These are phyloP conservation scores for Mormyrops boulengeri DNA, from an alignment of 2,797 vertebrate species.

Conservation along the genomic window DNA sequence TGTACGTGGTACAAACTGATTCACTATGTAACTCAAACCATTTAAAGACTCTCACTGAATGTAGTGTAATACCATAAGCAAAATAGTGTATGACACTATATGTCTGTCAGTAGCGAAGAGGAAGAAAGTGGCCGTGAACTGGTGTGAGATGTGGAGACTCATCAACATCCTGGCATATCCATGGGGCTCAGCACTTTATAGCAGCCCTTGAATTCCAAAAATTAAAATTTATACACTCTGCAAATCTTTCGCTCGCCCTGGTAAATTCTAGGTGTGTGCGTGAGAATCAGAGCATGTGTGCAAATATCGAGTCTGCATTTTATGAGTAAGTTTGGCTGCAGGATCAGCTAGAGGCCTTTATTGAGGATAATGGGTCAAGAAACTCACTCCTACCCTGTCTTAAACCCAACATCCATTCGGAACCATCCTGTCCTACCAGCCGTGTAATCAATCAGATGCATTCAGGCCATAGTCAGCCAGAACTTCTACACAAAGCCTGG, in stretches of 20 bases:
- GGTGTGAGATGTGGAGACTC: too few species aligned
- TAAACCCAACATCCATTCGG: not conserved
- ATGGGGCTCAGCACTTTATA: not conserved
- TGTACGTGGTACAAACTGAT: not conserved
- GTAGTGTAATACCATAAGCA: not conserved
- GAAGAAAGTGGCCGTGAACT: not conserved
- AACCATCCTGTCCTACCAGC: conserved; percentile 47
- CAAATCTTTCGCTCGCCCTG: not conserved
- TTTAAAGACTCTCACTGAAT: not conserved
- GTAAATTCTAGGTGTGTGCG: not conserved
- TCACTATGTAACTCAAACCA: not conserved
- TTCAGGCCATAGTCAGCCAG: conserved; percentile 57
- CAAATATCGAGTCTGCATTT: not conserved
- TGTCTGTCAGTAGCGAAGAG: not conserved
- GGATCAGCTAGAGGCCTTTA: not conserved
- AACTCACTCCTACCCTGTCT: not conserved
- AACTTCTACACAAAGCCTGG: conserved; percentile 44
- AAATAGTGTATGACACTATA: not conserved
- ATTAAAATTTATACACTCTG: not conserved
- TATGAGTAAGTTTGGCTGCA: not conserved
- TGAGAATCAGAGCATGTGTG: not conserved
- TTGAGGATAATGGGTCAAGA: not conserved
- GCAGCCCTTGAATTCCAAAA: not conserved
- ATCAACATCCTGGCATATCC: too few species aligned
- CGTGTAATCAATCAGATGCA: conserved; percentile 63